phyloP scores from a whole-genome alignment of 2,888 invertebrate species.

The Ennomos fuscantarius region DNA sequence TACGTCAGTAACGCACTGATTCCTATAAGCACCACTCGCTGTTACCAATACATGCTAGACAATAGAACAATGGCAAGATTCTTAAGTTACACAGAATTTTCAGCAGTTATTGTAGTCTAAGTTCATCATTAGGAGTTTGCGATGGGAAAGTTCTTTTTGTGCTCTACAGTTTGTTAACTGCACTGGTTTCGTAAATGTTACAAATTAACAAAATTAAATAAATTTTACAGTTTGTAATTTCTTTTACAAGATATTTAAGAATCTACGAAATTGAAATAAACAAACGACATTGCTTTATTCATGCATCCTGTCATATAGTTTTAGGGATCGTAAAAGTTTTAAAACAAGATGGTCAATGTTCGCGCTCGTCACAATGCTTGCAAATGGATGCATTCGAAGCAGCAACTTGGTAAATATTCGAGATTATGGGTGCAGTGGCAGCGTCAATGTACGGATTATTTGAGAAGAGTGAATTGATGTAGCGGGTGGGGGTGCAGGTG shows the following conservation, averaged over 20 bases:
- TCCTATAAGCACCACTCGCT: constrained; percentile 9
- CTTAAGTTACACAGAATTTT: constrained; percentile 20
- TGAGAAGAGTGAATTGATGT: constrained; percentile 56
- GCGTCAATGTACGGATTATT: constrained; percentile 80
- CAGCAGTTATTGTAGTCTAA: constrained; percentile 33
- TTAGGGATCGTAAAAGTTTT: constrained; percentile 45
- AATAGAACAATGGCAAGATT: constrained; percentile 37
- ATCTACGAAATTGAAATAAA: constrained; percentile 22
- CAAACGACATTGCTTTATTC: constrained; percentile 26
- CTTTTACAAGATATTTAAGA: background rate
- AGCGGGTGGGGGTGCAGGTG: constrained; percentile 31
- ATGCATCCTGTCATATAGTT: constrained; percentile 41
- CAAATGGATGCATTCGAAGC: constrained; percentile 57
- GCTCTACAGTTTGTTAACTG: background rate
- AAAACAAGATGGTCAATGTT: constrained; percentile 47
- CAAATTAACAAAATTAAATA: background rate
- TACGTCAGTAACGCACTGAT: constrained; percentile 30
- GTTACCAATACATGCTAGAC: constrained; percentile 17
- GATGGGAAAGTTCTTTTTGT: constrained; percentile 16
- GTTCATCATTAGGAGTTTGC: constrained; percentile 5
- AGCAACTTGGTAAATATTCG: constrained; percentile 50
- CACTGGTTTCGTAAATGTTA: background rate
- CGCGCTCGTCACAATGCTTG: constrained; percentile 45
- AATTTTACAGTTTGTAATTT: too few species aligned
- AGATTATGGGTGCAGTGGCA: constrained; percentile 65